Evolutionary conservation across 2,797 vertebrate species (phyloP).

Genomic region (Rhabdomys pumilio): DNA sequence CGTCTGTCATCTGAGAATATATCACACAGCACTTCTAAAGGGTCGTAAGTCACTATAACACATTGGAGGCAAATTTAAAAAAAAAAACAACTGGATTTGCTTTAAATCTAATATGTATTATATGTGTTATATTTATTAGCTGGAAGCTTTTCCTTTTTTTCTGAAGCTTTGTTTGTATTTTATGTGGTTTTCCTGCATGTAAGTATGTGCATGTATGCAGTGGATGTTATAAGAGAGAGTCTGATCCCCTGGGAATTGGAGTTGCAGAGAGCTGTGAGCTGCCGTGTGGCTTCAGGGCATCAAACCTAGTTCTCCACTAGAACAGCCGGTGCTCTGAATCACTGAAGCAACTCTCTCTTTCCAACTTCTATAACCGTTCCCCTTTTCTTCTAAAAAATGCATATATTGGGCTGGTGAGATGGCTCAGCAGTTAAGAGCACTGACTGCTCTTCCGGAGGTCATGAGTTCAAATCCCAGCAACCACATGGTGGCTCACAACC

Average conservation of each 20-base stretch:
- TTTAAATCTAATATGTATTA: neutral
- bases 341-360: too few relatives aligned
- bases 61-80: neutral
- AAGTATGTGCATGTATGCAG: neutral
- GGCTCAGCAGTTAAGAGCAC: too few relatives aligned
- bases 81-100: neutral
- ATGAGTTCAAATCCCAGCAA: too few relatives aligned
- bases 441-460: too few relatives aligned
- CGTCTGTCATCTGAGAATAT: neutral
- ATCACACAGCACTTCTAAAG: neutral
- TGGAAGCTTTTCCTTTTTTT: conserved; percentile 15
- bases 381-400: neutral
- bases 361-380: neutral
- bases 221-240: neutral
- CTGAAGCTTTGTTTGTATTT: neutral
- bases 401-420: neutral
- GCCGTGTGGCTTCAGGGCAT: neutral
- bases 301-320: neutral
- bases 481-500: too few relatives aligned
- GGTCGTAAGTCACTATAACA: neutral
- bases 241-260: too few relatives aligned
- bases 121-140: neutral
- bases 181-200: neutral
- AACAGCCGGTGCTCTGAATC: neutral
- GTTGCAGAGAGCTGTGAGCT: neutral